A percentile compares a stretch with the other conserved stretches of the same genome.
phyloP scores from a whole-genome alignment of 2,113 vertebrate genomes.

The Misgurnus mizolepis region DNA sequence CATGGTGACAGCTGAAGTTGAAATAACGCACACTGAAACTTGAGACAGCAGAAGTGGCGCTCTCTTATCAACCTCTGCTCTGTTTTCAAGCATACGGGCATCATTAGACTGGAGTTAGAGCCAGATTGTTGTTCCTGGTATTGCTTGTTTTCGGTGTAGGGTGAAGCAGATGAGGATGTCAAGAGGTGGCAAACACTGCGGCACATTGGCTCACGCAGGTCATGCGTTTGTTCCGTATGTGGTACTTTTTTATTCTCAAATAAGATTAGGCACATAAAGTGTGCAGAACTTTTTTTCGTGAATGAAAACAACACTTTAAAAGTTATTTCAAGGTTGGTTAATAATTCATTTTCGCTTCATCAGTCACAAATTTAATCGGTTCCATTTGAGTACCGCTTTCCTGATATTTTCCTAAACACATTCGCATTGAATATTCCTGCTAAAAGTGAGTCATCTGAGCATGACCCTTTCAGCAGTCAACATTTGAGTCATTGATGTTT shows the following conservation, averaged over 20 bases:
- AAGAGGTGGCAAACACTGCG: not conserved
- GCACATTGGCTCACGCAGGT: conserved; percentile 23
- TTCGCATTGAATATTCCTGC: too few species aligned
- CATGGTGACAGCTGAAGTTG: conserved; percentile 62
- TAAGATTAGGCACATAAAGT: too few species aligned
- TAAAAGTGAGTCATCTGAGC: too few species aligned
- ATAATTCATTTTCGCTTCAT: too few species aligned
- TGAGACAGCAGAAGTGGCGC: conserved; percentile 46
- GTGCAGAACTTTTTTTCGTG: too few species aligned
- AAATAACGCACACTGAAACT: conserved; percentile 54
- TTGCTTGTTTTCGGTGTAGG: not conserved
- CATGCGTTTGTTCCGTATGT: conserved; percentile 1
- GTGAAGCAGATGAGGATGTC: not conserved
- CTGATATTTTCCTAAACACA: too few species aligned
- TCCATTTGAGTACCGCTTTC: too few species aligned
- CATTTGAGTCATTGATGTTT: not conserved
- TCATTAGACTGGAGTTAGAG: conserved; percentile 61
- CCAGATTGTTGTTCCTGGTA: not conserved
- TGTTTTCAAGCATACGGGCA: conserved; percentile 54
- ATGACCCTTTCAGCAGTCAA: too few species aligned
- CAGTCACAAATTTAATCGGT: too few species aligned
- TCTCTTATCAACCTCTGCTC: conserved; percentile 57
- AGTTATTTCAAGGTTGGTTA: too few species aligned
- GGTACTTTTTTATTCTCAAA: not conserved
- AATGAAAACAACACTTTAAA: too few species aligned